Base-by-base conservation (phyloP, 2,113 vertebrate species). In the Protomyctophum bolini region DNA sequence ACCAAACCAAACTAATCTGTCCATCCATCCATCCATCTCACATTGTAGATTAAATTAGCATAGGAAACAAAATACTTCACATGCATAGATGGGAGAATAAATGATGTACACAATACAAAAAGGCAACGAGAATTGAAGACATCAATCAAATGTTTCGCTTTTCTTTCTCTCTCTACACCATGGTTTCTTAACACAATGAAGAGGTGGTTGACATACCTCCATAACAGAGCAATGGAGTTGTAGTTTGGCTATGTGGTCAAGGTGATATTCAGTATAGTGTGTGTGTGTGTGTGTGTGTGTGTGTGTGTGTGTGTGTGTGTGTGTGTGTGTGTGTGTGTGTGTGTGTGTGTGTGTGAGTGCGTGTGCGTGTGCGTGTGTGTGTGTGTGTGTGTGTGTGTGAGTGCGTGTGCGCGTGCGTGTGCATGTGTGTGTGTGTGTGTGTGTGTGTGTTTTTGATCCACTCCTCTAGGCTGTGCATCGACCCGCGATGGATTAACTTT, bases 1-100 rank as follows among this genome's bases (percentile, higher is more conserved):
- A 52, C 48, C 50, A n/a, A 58, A 79, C 69, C 55, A 75, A 82
- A 62, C 80, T 74, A 81, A 89, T 88, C 76, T 63, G 74, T 75
- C 52, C 2, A 61, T 79, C 75, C 58, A 79, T 84, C 75, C 84
- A 82, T 70, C 74, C 83, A 69, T 73, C 57, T 65, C 66, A 15
- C 69, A 59, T 58, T 6, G 12, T 76, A 73, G 73, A 87, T 63
- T 73, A 63, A 83, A 79, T 86, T 75, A 83, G 80, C 73, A 58
- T 10, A 10, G 72, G 59, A 67, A 72, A 84, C 76, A 74, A 79
- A 82, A 73, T 73, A 55, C 70, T 63, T 88, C 75, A 50, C 63
- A 70, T 64, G 72, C 70, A 62, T 50, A 56, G 50, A 68, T 58
- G 58, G 68, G 57, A 82, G 75, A 76, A 83, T 78, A 76, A 83